phyloP scores from a whole-genome alignment of 2,888 invertebrate genomes.

The Xestia ashworthii region DNA sequence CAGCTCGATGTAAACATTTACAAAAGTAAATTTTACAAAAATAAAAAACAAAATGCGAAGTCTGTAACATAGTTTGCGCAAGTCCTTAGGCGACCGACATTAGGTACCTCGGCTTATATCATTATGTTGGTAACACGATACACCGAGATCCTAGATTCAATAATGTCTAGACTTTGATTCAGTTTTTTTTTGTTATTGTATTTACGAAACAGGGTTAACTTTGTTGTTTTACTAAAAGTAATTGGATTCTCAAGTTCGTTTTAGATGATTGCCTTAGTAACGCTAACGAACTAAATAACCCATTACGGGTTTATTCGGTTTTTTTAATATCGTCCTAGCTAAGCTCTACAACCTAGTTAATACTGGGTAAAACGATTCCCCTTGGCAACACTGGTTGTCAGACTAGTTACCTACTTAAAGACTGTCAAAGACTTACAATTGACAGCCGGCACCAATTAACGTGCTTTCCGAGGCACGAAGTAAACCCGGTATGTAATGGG shows the following conservation, averaged over 20 bases:
- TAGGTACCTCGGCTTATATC: constrained; percentile 29
- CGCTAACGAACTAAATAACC: not conserved
- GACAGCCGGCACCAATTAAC: no score
- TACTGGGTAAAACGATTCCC: no score
- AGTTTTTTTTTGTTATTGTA: constrained; percentile 28
- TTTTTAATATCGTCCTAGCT: no score
- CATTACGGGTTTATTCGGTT: not conserved
- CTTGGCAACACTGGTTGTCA: no score
- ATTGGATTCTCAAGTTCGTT: not conserved
- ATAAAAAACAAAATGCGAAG: not conserved
- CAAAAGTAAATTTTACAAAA: not conserved
- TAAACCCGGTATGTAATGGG: no score
- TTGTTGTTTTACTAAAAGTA: constrained; percentile 1
- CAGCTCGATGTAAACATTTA: not conserved
- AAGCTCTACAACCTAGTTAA: no score
- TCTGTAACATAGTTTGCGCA: not conserved
- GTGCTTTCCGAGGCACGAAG: no score
- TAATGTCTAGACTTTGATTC: constrained; percentile 58
- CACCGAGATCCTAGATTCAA: constrained; percentile 51
- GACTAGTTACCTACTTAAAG: no score
- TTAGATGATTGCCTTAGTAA: not conserved
- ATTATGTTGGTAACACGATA: constrained; percentile 24
- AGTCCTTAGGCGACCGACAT: constrained; percentile 19
- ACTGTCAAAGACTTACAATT: no score
- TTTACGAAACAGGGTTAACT: constrained; percentile 17